Conservation (phyloP, 2,113 vertebrate species). For the Zeus faber region DNA sequence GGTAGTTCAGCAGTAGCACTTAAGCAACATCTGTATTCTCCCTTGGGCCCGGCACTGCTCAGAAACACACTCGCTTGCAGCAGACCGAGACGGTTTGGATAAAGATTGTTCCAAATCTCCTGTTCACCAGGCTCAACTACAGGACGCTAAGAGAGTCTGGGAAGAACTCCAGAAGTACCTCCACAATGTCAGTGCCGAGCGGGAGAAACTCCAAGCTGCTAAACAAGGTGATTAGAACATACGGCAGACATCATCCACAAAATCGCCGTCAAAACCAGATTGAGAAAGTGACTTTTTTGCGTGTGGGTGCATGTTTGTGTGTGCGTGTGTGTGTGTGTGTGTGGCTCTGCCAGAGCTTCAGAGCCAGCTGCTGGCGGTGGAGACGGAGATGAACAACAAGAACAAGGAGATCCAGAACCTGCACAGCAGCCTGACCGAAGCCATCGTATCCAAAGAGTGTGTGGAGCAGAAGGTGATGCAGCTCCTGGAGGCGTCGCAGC, state of each 20-base stretch:
- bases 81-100: too few relatives aligned
- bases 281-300: background rate
- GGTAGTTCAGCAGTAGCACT: too few relatives aligned
- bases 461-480: slow-evolving; percentile 90
- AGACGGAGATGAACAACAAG: slow-evolving; percentile 78
- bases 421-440: slow-evolving; percentile 89
- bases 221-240: slow-evolving; percentile 82
- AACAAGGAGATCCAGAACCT: slow-evolving; percentile 91
- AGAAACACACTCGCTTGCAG: too few relatives aligned
- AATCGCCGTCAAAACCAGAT: too few relatives aligned
- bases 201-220: slow-evolving; percentile 78
- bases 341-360: slow-evolving; percentile 81
- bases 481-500: slow-evolving; percentile 87
- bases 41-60: too few relatives aligned
- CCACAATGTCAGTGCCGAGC: slow-evolving; percentile 86
- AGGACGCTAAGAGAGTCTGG: slow-evolving; percentile 91
- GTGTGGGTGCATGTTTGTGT: background rate
- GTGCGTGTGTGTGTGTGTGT: background rate
- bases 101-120: too few relatives aligned
- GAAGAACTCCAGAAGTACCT: slow-evolving; percentile 92
- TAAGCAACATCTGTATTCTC: too few relatives aligned
- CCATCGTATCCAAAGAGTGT: slow-evolving; percentile 89
- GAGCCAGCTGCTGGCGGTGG: slow-evolving; percentile 84
- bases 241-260: background rate
- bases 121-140: slow-evolving; percentile 80